These are phyloP conservation scores for Melanocharis versteri DNA, from an alignment of 2,113 vertebrate species.

Conservation along the genomic window DNA sequence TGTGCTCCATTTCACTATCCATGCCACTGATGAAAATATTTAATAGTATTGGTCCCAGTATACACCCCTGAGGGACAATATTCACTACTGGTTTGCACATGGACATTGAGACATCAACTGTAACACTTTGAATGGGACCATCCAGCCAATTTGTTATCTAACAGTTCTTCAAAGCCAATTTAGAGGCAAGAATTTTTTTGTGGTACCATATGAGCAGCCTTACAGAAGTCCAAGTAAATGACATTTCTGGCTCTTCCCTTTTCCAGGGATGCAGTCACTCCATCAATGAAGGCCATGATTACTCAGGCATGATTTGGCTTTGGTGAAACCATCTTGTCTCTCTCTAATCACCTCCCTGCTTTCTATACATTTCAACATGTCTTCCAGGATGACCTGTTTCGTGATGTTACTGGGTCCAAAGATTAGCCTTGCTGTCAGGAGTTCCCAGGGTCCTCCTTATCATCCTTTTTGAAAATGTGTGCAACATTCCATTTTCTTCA, in stretches of 20 bases:
- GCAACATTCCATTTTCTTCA: neutral
- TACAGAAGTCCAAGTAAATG: neutral
- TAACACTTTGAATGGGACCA: neutral
- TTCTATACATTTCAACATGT: neutral
- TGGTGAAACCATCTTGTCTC: neutral
- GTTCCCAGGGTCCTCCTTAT: neutral
- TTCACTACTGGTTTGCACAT: neutral
- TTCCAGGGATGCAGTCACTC: neutral
- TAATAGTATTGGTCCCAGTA: neutral
- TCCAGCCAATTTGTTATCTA: neutral
- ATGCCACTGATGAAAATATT: neutral
- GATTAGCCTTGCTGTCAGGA: neutral
- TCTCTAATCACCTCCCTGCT: neutral
- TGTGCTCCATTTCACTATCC: neutral
- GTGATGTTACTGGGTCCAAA: neutral
- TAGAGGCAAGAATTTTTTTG: neutral
- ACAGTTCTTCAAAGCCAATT: neutral
- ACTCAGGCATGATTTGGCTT: neutral
- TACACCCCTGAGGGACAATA: neutral
- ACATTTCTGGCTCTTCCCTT: neutral
- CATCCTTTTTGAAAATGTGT: neutral
- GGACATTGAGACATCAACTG: neutral
- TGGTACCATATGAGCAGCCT: neutral
- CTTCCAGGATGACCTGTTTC: neutral
- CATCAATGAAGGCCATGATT: neutral